A percentile compares a stretch with the other conserved stretches of the same genome.
Evolutionary conservation across 2,113 vertebrate species (phyloP).

Genomic region (Tupaia chinensis): DNA sequence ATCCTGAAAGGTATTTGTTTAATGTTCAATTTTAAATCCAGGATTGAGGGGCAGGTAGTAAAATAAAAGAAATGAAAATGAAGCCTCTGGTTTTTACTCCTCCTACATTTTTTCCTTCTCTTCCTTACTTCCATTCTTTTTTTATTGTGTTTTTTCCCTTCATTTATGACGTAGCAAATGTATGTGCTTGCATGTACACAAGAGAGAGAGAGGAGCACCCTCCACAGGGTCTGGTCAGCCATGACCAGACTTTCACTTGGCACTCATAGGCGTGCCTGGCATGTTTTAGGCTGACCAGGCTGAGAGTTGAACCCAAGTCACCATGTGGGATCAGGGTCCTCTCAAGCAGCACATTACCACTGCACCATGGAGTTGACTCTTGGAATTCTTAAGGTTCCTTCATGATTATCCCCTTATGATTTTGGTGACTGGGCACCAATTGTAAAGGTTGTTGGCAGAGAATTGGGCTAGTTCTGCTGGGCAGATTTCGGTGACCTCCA

Average conservation of each 20-base stretch:
- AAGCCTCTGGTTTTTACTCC: not conserved
- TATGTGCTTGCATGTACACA: too few relatives aligned
- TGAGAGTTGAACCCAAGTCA: too few relatives aligned
- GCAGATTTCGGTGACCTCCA: not conserved
- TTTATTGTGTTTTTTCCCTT: too few relatives aligned
- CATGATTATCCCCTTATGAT: not conserved
- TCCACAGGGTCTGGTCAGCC: too few relatives aligned
- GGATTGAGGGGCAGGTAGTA: not conserved
- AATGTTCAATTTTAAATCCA: not conserved
- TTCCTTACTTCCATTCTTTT: not conserved
- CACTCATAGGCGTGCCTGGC: too few relatives aligned
- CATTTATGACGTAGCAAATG: too few relatives aligned
- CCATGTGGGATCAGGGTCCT: too few relatives aligned
- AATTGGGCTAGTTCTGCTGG: not conserved
- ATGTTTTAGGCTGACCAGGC: too few relatives aligned
- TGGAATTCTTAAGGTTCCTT: not conserved
- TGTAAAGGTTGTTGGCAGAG: constrained; percentile 2
- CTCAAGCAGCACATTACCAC: too few relatives aligned
- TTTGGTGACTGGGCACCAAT: not conserved
- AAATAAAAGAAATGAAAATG: not conserved
- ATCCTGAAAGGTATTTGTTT: not conserved
- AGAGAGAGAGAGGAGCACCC: too few relatives aligned
- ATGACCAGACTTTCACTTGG: too few relatives aligned
- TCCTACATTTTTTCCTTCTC: not conserved
- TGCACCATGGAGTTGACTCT: too few relatives aligned